phyloP scores from a whole-genome alignment of 2,797 vertebrate species.

The Anableps anableps region DNA sequence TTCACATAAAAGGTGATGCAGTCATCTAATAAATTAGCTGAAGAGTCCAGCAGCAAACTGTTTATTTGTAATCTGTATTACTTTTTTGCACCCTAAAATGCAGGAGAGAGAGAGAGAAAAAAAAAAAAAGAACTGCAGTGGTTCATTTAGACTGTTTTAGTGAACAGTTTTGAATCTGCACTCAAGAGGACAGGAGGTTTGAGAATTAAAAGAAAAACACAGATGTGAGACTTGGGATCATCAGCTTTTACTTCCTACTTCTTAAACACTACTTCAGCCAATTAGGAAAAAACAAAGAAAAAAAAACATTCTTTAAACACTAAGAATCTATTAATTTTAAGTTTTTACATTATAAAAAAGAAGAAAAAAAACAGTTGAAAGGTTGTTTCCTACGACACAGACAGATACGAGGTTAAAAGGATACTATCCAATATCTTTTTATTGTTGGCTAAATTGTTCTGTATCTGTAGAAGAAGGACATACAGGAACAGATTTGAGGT shows the following conservation, averaged over 20 bases:
- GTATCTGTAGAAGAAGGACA: neutral
- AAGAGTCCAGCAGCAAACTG: constrained; percentile 5
- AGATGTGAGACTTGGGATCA: neutral
- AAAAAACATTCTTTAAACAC: neutral
- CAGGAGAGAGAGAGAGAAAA: neutral
- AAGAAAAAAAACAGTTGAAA: neutral
- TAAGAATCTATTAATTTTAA: neutral
- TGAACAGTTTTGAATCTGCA: neutral
- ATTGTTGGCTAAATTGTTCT: neutral
- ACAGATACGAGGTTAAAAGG: neutral
- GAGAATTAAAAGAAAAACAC: neutral
- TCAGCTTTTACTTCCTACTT: neutral
- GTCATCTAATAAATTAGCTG: neutral
- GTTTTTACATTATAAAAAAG: neutral
- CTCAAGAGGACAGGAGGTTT: neutral
- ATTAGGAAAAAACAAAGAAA: neutral
- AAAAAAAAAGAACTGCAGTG: neutral
- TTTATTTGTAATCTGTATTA: neutral
- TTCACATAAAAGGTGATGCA: neutral
- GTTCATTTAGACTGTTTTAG: neutral
- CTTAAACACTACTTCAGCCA: neutral
- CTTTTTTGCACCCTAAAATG: constrained; percentile 3
- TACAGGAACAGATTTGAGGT: neutral
- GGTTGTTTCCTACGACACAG: neutral
- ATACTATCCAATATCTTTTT: neutral